Percentiles rank a stretch among this genome's conserved stretches.
phyloP scores from a whole-genome alignment of 2,113 vertebrate species.

The Gorsachius goisagi region DNA sequence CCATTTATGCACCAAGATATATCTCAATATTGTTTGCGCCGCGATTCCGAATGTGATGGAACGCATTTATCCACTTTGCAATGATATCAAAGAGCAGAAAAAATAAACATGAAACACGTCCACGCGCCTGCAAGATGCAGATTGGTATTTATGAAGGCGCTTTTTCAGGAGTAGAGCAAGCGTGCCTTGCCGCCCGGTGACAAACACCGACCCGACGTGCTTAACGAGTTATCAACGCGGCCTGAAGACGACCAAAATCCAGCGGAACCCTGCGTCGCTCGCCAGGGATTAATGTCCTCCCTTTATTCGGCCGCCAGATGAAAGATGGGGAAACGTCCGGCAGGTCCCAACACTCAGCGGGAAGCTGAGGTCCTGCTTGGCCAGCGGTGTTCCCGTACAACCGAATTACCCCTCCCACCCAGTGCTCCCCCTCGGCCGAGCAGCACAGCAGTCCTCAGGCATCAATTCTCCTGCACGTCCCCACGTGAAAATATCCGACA shows the following conservation, averaged over 20 bases:
- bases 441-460: not conserved
- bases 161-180: not conserved
- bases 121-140: not conserved
- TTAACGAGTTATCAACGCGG: not conserved
- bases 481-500: not conserved
- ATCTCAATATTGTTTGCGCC: not conserved
- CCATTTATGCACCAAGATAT: conserved; percentile 4
- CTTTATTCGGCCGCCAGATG: not conserved
- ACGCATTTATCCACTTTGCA: conserved; percentile 43
- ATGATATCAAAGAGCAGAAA: conserved; percentile 14
- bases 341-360: not conserved
- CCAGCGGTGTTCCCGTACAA: not conserved
- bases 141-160: not conserved
- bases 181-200: accelerated
- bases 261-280: not conserved
- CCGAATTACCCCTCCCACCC: not conserved
- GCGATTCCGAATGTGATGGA: not conserved
- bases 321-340: not conserved
- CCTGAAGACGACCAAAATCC: not conserved
- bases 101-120: not conserved
- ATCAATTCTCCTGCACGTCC: not conserved
- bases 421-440: not conserved
- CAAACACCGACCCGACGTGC: not conserved
- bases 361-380: not conserved
- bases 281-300: not conserved